phyloP scores from a whole-genome alignment of 2,888 invertebrate genomes.

The Bellardia pandia region DNA sequence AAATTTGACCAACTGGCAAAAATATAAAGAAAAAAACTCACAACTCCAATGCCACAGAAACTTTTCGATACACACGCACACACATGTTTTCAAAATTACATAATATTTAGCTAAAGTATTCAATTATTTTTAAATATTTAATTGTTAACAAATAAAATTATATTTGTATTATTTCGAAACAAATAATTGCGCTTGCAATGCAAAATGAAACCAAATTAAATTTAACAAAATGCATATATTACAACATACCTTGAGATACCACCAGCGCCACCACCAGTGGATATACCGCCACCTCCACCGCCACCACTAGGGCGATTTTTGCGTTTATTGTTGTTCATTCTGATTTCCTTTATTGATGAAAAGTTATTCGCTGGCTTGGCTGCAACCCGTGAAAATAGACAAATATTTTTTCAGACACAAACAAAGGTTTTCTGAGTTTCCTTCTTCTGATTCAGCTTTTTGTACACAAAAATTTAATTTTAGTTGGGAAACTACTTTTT shows the following conservation, averaged over 20 bases:
- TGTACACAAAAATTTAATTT: constrained; percentile 32
- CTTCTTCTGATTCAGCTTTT: not conserved
- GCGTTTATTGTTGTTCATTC: constrained; percentile 89
- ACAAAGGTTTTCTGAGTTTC: constrained; percentile 49
- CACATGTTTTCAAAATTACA: constrained; percentile 57
- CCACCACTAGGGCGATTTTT: constrained; percentile 90
- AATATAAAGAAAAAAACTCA: constrained; percentile 15
- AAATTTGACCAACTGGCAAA: constrained; percentile 9
- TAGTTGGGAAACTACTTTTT: constrained; percentile 25
- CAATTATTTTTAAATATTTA: constrained; percentile 9
- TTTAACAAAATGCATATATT: constrained; percentile 13
- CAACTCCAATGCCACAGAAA: constrained; percentile 47
- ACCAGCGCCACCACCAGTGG: constrained; percentile 76
- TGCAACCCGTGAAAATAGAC: constrained; percentile 64
- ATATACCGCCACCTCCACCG: constrained; percentile 67
- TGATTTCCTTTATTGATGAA: constrained; percentile 50
- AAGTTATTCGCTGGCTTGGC: constrained; percentile 27
- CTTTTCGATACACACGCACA: constrained; percentile 32
- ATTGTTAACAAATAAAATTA: constrained; percentile 26
- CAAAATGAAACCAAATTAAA: constrained; percentile 36
- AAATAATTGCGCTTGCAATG: constrained; percentile 33
- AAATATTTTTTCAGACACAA: constrained; percentile 53
- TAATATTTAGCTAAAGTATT: constrained; percentile 42
- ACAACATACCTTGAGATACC: constrained; percentile 72
- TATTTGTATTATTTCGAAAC: not conserved